Evolutionary conservation across 2,888 invertebrate genomes (phyloP).

Genomic region (Drosophila formosana): DNA sequence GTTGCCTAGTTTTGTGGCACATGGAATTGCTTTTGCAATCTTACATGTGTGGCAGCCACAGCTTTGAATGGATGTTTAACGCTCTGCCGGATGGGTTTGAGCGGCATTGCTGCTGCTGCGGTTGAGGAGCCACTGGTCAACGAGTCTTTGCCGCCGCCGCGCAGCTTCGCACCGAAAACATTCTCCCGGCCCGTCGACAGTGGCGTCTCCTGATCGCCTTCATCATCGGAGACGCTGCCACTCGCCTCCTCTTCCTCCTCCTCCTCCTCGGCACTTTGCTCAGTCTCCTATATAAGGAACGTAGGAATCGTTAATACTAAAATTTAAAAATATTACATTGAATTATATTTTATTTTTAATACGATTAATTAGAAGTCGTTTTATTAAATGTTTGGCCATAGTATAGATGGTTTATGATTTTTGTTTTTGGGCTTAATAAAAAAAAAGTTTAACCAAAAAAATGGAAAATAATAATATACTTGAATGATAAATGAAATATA

Average conservation of each 20-base stretch:
- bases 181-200: conserved; percentile 48
- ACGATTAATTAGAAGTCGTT: too few species aligned
- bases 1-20: conserved; percentile 74
- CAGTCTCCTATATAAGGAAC: conserved; percentile 51
- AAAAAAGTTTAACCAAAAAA: too few species aligned
- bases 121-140: conserved; percentile 4
- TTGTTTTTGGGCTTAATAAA: too few species aligned
- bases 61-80: conserved; percentile 80
- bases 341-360: too few species aligned
- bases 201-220: conserved; percentile 41
- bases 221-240: conserved; percentile 70
- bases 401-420: too few species aligned
- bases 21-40: conserved; percentile 82
- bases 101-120: conserved; percentile 14
- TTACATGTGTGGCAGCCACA: conserved; percentile 80
- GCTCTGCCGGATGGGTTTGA: conserved; percentile 59
- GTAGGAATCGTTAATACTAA: too few species aligned
- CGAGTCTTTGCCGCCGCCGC: conserved; percentile 49
- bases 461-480: too few species aligned
- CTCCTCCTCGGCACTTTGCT: conserved; percentile 67
- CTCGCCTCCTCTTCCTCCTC: conserved; percentile 67
- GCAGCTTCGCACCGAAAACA: conserved; percentile 66
- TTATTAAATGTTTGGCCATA: too few species aligned
- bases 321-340: too few species aligned
- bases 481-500: too few species aligned